Conservation (phyloP, 2,113 vertebrate genomes). For the Heteronetta atricapilla region DNA sequence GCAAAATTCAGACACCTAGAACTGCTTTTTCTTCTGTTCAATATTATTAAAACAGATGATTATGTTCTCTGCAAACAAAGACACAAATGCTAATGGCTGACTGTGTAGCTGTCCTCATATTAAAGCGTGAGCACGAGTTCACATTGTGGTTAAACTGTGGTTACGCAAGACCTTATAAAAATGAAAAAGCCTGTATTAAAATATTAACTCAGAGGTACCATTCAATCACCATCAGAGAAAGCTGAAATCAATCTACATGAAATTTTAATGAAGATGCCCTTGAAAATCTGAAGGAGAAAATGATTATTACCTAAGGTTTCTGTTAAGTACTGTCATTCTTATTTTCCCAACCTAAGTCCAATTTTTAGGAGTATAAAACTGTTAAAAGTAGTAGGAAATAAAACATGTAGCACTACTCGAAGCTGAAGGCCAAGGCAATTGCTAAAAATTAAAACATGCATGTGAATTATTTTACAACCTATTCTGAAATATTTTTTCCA, state of each 20-base stretch:
- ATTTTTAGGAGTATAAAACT: not conserved
- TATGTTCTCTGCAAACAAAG: not conserved
- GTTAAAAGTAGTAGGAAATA: not conserved
- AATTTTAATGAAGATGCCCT: not conserved
- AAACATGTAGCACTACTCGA: not conserved
- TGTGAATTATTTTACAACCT: not conserved
- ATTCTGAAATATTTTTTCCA: not conserved
- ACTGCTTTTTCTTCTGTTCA: not conserved
- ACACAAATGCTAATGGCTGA: not conserved
- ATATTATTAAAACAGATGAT: not conserved
- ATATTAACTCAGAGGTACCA: not conserved
- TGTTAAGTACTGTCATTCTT: not conserved
- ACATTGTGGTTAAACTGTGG: not conserved
- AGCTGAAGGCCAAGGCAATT: not conserved
- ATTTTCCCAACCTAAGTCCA: not conserved
- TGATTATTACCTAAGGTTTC: not conserved
- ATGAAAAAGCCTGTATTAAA: not conserved
- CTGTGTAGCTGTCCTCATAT: accelerated
- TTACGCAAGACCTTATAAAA: not conserved
- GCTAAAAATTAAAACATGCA: not conserved
- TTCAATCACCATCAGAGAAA: not conserved
- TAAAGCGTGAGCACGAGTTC: not conserved
- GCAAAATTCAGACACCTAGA: not conserved
- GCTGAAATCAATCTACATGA: not conserved
- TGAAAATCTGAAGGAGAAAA: not conserved